These are phyloP conservation scores for Stegodyphus dumicola DNA, from an alignment of 1,140 invertebrate genomes.

Conservation along the genomic window DNA sequence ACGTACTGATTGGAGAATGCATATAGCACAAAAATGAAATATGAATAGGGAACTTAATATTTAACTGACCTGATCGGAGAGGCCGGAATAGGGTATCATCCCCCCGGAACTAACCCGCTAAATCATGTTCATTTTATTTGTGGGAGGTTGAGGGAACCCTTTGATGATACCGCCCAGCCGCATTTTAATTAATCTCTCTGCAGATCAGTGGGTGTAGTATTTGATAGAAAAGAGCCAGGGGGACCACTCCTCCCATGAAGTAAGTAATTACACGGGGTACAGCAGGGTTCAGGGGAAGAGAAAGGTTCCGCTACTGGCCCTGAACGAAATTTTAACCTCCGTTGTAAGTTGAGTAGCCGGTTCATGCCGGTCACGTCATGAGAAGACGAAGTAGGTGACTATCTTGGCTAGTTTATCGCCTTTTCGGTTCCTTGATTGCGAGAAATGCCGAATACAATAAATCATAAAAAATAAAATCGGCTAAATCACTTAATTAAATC, in stretches of 20 bases:
- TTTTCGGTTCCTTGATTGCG: too few species aligned
- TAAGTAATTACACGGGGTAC: not conserved
- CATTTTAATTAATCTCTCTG: conserved; percentile 7
- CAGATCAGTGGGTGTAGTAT: not conserved
- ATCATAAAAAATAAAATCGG: too few species aligned
- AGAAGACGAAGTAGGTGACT: too few species aligned
- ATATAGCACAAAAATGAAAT: too few species aligned
- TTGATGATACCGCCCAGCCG: not conserved
- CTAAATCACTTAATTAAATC: too few species aligned
- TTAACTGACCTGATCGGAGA: too few species aligned
- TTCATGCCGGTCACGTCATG: too few species aligned
- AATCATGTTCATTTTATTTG: not conserved
- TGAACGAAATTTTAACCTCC: conserved; percentile 9
- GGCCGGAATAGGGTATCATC: not conserved
- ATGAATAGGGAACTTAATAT: too few species aligned
- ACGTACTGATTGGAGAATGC: too few species aligned
- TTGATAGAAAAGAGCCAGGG: not conserved
- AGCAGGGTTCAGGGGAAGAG: not conserved
- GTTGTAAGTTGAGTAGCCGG: too few species aligned
- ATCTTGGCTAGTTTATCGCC: too few species aligned
- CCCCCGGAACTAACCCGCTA: not conserved
- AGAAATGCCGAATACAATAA: too few species aligned
- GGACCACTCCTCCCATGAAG: not conserved
- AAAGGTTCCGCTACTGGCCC: conserved; percentile 3
- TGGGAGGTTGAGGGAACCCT: not conserved